Evolutionary conservation across 2,888 invertebrate genomes (phyloP).

Genomic region (Drosophila picticornis): DNA sequence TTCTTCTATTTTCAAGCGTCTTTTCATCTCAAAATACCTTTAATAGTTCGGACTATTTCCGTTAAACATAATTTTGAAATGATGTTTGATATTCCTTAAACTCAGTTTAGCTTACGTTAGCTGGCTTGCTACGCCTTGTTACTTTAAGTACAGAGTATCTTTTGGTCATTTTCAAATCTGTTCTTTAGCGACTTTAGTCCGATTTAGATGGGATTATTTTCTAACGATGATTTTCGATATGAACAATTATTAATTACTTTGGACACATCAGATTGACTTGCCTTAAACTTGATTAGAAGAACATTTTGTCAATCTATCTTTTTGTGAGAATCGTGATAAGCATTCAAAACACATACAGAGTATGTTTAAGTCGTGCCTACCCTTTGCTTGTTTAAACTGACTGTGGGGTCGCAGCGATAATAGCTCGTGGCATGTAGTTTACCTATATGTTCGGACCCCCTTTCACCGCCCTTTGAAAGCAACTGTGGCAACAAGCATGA

Average conservation of each 20-base stretch:
- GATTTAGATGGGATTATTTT: neutral
- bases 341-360: neutral
- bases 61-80: neutral
- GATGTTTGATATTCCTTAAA: neutral
- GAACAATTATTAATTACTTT: neutral
- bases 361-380: slow-evolving; percentile 5
- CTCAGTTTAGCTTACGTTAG: neutral
- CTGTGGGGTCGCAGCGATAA: slow-evolving; percentile 60
- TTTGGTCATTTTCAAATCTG: neutral
- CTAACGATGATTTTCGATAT: neutral
- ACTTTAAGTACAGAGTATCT: slow-evolving; percentile 1
- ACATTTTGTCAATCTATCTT: neutral
- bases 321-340: neutral
- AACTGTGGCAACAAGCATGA: slow-evolving; percentile 20
- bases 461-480: neutral
- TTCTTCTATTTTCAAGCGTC: neutral
- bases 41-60: neutral
- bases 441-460: slow-evolving; percentile 15
- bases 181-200: neutral
- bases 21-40: neutral
- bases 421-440: slow-evolving; percentile 64
- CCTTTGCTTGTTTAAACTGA: slow-evolving; percentile 41
- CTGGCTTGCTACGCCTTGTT: neutral
- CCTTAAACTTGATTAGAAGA: too few species aligned
- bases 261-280: neutral